Evolutionary conservation across 2,888 invertebrate species (phyloP).

Genomic region (Drosophila anceps): DNA sequence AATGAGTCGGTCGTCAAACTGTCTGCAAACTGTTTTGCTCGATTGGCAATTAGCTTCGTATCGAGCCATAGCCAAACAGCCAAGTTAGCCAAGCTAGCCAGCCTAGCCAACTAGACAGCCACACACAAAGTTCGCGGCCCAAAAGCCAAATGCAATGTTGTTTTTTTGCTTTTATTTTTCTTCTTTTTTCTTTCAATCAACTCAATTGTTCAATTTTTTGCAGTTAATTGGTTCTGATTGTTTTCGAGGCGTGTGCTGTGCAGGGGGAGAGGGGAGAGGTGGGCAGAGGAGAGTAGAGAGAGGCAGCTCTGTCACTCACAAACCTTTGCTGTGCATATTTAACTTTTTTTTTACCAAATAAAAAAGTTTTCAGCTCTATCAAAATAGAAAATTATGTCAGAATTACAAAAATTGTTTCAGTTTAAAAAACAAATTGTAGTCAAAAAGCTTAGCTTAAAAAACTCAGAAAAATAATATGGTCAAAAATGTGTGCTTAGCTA

Average conservation of each 20-base stretch:
- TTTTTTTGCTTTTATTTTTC: neutral
- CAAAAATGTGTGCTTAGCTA: too few species aligned
- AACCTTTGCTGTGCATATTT: neutral
- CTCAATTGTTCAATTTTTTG: slow-evolving; percentile 73
- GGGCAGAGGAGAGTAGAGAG: neutral
- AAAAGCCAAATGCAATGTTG: slow-evolving; percentile 45
- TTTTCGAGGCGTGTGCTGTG: slow-evolving; percentile 74
- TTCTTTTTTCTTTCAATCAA: neutral
- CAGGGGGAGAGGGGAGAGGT: neutral
- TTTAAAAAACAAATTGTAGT: neutral
- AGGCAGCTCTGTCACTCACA: neutral
- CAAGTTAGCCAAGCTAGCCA: neutral
- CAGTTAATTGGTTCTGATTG: slow-evolving; percentile 82
- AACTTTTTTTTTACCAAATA: neutral
- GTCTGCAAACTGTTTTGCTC: slow-evolving; percentile 62
- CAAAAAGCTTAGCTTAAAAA: neutral
- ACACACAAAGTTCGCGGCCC: slow-evolving; percentile 57
- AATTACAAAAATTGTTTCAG: too few species aligned
- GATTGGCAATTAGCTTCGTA: slow-evolving; percentile 73
- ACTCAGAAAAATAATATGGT: neutral
- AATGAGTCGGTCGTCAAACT: slow-evolving; percentile 77
- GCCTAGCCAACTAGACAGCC: slow-evolving; percentile 15
- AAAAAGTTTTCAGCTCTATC: neutral
- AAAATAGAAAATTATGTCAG: neutral
- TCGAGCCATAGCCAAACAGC: slow-evolving; percentile 28